These are phyloP conservation scores for Holacanthus passer DNA, from an alignment of 2,113 vertebrate genomes.

Conservation along the genomic window DNA sequence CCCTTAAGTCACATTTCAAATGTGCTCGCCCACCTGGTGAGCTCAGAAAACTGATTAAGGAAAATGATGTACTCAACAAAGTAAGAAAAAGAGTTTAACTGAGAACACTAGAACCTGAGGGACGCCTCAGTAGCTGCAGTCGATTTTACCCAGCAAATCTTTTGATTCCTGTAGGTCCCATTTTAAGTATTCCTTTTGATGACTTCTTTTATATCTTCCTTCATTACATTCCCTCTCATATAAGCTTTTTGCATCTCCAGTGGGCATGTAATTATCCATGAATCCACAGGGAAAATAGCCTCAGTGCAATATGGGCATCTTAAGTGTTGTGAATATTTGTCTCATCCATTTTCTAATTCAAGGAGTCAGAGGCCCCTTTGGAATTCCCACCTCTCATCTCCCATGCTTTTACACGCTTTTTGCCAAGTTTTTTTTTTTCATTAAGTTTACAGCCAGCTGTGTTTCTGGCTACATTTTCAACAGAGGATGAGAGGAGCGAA, in stretches of 20 bases:
- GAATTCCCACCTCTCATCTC: slow-evolving; percentile 60
- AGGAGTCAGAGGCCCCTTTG: slow-evolving; percentile 56
- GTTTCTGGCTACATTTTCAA: slow-evolving; percentile 11
- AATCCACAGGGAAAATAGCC: slow-evolving; percentile 63
- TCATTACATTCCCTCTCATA: slow-evolving; percentile 69
- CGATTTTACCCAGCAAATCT: slow-evolving; percentile 48
- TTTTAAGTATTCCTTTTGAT: slow-evolving; percentile 76
- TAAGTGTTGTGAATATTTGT: slow-evolving; percentile 75
- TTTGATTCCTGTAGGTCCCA: slow-evolving; percentile 67
- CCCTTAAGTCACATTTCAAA: slow-evolving; percentile 1
- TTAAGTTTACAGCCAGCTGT: slow-evolving; percentile 55
- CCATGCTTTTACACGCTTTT: slow-evolving; percentile 56
- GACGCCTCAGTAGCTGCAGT: slow-evolving; percentile 27
- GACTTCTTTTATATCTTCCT: slow-evolving; percentile 65
- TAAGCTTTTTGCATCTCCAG: slow-evolving; percentile 67
- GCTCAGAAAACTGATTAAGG: slow-evolving; percentile 37
- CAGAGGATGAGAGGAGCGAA: slow-evolving; percentile 23
- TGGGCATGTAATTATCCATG: slow-evolving; percentile 76
- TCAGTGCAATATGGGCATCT: slow-evolving; percentile 45
- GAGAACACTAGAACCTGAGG: slow-evolving; percentile 32
- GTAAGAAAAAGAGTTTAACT: slow-evolving; percentile 23
- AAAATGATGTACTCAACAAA: background rate
- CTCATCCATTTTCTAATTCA: slow-evolving; percentile 76
- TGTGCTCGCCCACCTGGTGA: background rate
- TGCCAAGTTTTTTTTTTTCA: slow-evolving; percentile 51